phyloP scores from a whole-genome alignment of 1,140 invertebrate genomes.

The Diabrotica undecimpunctata region DNA sequence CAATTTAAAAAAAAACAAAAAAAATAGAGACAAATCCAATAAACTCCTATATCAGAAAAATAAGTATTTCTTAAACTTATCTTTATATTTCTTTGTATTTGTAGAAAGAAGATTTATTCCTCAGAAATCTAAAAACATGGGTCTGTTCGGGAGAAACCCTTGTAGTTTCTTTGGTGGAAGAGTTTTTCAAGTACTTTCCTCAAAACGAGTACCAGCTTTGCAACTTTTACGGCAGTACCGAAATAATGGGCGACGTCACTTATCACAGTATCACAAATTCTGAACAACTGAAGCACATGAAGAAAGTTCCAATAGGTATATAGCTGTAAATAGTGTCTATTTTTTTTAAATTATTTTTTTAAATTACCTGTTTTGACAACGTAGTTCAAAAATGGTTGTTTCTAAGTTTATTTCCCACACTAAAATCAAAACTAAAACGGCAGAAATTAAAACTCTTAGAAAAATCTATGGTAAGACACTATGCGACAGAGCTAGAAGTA shows the following conservation, averaged over 20 bases:
- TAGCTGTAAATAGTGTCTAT: neutral
- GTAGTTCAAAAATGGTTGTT: no score
- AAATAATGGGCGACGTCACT: conserved; percentile 81
- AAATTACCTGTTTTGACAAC: no score
- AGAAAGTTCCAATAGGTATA: conserved; percentile 78
- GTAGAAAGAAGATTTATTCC: conserved; percentile 39
- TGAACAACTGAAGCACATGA: conserved; percentile 57
- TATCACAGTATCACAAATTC: conserved; percentile 54
- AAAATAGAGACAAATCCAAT: no score
- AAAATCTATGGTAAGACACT: no score
- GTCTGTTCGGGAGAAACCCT: conserved; percentile 80
- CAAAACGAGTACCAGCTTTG: conserved; percentile 60
- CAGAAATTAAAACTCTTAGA: no score
- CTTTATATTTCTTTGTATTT: conserved; percentile 5
- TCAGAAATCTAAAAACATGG: conserved; percentile 68
- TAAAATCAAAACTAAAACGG: no score
- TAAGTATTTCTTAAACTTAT: no score
- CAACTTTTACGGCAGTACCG: conserved; percentile 88
- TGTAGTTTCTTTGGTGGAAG: conserved; percentile 58
- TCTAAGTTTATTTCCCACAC: no score
- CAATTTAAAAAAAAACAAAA: no score
- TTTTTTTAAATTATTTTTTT: no score
- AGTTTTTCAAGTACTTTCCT: conserved; percentile 70
- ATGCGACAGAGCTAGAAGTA: no score
- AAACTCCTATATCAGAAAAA: no score